Evolutionary conservation across 1,140 invertebrate genomes (phyloP), one percentile per base, ranked within the genome.

Genomic region (Vanessa tameamea): DNA sequence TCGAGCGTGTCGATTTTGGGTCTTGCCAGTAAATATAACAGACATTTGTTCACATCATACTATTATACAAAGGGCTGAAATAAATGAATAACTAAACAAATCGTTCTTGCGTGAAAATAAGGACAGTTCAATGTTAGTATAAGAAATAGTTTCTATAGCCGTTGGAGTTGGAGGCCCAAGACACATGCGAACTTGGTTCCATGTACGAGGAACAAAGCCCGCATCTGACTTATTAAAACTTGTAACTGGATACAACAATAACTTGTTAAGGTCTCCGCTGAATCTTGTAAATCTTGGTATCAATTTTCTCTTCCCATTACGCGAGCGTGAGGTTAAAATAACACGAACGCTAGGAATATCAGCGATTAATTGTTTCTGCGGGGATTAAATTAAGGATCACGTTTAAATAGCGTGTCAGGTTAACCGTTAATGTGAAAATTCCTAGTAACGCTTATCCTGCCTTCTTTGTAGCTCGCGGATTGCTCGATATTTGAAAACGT

Each of bases 371-470:
- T 55, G 65, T 43, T 67, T 67, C 53, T 9, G 9, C 1, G 1
- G 50, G 50, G 14, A 43, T 51, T 67, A 43, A 72, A 64, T 69
- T 71, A 47, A 47, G 69, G 50, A 47, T 72, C 50, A 57, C 31
- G 50, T 23, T 64, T 55, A 63, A 37, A 65, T 72, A 14, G 50
- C 55, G 61, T 72, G 50, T 67, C 61, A 47, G 63, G 64, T 72
- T 64, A 72, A 51, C 65, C 31, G 69, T 65, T 65, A 72, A 71
- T 64, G 69, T 43, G 59, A 26, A 15, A 14, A 63, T 55, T 61
- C 47, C 20, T 64, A 51, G n/a, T 64, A 47, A 31, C 14, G 11
- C 26, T 37, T 61, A 37, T 11, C 3, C 7, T 37, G 3, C 11
- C 55, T 11, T n/a, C 15, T 59, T 37, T 59, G 57, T 16, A 23